Percentiles rank a stretch among this genome's conserved stretches.
These are phyloP conservation scores for Pseudolaguvia tuberculata DNA, from an alignment of 2,113 vertebrate species.

Conservation along the genomic window DNA sequence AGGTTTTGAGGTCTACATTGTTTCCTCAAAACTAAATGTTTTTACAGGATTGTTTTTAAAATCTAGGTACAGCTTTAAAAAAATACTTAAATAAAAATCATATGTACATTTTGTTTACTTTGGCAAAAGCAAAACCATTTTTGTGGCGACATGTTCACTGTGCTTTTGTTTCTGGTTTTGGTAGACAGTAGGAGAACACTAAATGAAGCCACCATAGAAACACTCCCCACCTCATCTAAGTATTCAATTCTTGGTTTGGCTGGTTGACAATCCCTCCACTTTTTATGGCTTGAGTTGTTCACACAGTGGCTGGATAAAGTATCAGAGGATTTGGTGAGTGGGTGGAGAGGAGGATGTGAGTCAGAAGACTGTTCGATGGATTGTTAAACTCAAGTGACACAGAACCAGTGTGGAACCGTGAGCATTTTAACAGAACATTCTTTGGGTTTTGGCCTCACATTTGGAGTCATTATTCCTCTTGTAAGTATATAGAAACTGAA, in stretches of 20 bases:
- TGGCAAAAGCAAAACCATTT: background rate
- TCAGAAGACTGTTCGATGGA: conserved; percentile 37
- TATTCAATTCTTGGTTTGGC: conserved; percentile 25
- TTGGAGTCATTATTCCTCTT: background rate
- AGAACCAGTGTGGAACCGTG: background rate
- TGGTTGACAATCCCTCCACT: conserved; percentile 13
- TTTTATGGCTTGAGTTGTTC: conserved; percentile 37
- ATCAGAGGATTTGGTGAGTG: conserved; percentile 36
- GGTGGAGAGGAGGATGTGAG: conserved; percentile 33
- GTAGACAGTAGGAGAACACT: background rate
- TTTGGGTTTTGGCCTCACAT: conserved; percentile 2
- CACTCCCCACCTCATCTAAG: conserved; percentile 8
- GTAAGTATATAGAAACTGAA: conserved; percentile 1
- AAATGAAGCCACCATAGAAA: conserved; percentile 8
- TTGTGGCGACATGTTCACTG: background rate
- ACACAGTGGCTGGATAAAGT: conserved; percentile 37
- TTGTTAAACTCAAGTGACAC: conserved; percentile 38
- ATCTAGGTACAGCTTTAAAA: background rate
- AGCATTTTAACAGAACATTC: conserved; percentile 31
- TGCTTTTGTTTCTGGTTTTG: conserved; percentile 3
- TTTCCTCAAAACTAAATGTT: background rate
- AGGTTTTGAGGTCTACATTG: conserved; percentile 3
- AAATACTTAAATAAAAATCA: background rate
- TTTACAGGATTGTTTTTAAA: background rate
- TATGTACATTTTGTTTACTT: background rate